Evolutionary conservation across 2,113 vertebrate genomes (phyloP), one percentile per base, ranked within the genome.

Genomic region (Aptenodytes patagonicus): DNA sequence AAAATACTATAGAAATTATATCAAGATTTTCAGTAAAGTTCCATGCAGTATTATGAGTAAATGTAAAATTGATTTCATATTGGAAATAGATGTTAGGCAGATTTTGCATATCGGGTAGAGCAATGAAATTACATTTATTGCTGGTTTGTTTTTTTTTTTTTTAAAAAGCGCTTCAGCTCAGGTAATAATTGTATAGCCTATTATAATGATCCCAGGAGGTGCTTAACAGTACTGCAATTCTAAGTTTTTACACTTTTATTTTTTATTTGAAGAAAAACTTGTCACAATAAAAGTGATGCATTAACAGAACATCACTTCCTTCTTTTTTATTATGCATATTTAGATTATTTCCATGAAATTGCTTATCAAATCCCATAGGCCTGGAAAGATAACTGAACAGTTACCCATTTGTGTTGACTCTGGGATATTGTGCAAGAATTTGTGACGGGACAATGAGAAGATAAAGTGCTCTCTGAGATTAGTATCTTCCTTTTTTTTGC

Each of bases 181-280:
- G 95, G 95, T 97, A 97, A 95, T 95, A 97, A 97, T 96, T 97
- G 95, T 95, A 95, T 91, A 97, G 94, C 93, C 94, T 97, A 94
- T 97, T 96, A 95, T 96, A 96, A 96, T 93, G 96, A 96, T 97
- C 96, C 96, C 96, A 95, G 82, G 94, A 96, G 95, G 93, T 96
- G 78, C 65, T 96, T 97, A 97, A 95, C 94, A 85, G 87, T 95
- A 79, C 83, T 93, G 89, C 95, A 96, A 93, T 97, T 91, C 90
- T 71, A 96, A 97, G 94, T 97, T 97, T 96, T 93, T 90, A 80
- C 91, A 93, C 94, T 97, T 97, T 95, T 96, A 95, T 96, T 97
- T 97, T 97, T 95, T 95, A 97, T 91, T 97, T 97, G 96, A 95
- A 97, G 93, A 95, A 97, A 95, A 97, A 95, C 96, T 94, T 97